These are phyloP conservation scores for Oreochromis mossambicus DNA, from an alignment of 2,797 vertebrate species.

Conservation along the genomic window DNA sequence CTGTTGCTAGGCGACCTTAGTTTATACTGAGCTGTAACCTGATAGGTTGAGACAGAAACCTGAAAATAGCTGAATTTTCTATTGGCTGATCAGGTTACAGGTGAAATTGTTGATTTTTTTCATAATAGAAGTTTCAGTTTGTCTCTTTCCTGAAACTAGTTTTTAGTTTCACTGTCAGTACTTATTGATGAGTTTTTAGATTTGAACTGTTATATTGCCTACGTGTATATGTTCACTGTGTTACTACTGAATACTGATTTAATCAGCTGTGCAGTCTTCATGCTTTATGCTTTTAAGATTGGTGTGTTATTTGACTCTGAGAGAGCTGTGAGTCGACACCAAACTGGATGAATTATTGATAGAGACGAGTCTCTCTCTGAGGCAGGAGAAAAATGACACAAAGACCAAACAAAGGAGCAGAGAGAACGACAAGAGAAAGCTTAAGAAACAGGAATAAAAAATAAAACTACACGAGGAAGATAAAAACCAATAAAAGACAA, in stretches of 20 bases:
- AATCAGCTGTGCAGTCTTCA: background rate
- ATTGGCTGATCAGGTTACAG: constrained; percentile 26
- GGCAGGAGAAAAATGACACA: background rate
- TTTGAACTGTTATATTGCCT: background rate
- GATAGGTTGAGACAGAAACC: constrained; percentile 16
- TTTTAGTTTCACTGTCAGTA: background rate
- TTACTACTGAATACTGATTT: background rate
- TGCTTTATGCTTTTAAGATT: background rate
- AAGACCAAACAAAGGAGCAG: background rate
- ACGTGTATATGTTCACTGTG: background rate
- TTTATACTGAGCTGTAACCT: constrained; percentile 15
- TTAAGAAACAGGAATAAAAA: background rate
- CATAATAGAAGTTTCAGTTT: background rate
- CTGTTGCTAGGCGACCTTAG: constrained; percentile 5
- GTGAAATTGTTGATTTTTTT: background rate
- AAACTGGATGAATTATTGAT: constrained; percentile 47
- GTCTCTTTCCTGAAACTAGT: background rate
- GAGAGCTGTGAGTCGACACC: background rate
- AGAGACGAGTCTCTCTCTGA: background rate
- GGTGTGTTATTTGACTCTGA: background rate
- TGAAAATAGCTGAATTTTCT: constrained; percentile 26
- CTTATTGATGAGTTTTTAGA: background rate
- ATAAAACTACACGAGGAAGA: background rate
- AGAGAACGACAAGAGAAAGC: background rate
- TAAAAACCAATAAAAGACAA: background rate